Evolutionary conservation across 2,888 invertebrate species (phyloP), one percentile per base, ranked within the genome.

Genomic region (Mesochorus sp.): DNA sequence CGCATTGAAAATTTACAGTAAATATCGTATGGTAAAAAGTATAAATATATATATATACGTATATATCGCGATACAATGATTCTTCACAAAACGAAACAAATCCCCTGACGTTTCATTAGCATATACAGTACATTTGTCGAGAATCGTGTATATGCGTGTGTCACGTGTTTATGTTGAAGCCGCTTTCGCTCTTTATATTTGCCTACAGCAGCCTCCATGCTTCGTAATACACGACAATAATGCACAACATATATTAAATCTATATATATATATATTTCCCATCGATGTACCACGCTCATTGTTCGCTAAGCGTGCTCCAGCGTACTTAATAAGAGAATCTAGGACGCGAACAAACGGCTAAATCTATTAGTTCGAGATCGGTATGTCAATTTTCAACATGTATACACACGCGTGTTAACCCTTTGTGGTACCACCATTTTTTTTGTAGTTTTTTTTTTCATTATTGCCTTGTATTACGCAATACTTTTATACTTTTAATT

Each of bases 311-410:
- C 66, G 71, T 53, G 66, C 61, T 72, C 59, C 61, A 31, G 66
- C 59, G 73, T 76, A 59, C 79, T 73, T 81, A 79, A 80, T 82
- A 80, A 83, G 67, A 67, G 76, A 81, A 83, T 80, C 75, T 83
- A 75, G 80, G 77, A 51, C 80, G 76, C 75, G n/a, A n/a, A 74
- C 39, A 78, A 71, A 79, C 77, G 68, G 53, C 49, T 34, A 71
- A 74, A 76, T 76, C 42, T 31, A 31, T 68, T 53, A 34, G 37
- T 76, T 66, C 26, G 44, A 49, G 21, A 44, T 42, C 61, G 49
- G 28, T 34, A 62, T 44, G 39, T 42, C 71, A 55, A 67, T 82
- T 76, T 72, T 70, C 70, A 66, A 70, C 39, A 53, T 31, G 37
- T 42, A 42, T 66, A 53, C 19, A 12, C 17, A 53, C 26, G n/a